These are phyloP conservation scores for Hippocampus comes DNA, from an alignment of 2,113 vertebrate species.

Conservation along the genomic window DNA sequence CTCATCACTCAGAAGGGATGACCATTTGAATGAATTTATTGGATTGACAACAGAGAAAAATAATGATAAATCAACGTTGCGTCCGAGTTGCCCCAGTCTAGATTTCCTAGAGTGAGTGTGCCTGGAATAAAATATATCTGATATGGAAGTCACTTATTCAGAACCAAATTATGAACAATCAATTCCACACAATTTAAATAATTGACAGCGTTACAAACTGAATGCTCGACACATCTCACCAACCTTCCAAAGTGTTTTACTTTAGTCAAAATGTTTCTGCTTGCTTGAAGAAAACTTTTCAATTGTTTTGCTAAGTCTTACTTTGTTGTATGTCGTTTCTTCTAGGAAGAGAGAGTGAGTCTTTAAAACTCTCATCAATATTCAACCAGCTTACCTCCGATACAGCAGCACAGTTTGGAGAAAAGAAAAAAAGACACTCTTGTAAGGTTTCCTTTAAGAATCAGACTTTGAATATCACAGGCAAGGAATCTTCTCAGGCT, in stretches of 20 bases:
- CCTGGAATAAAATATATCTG: not conserved
- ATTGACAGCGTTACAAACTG: no score
- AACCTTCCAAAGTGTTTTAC: not conserved
- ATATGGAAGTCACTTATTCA: no score
- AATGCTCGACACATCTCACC: no score
- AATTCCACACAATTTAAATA: not conserved
- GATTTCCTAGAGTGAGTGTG: not conserved
- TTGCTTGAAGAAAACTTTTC: not conserved
- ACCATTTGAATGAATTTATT: not conserved
- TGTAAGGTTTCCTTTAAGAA: conserved; percentile 1
- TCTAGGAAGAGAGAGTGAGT: not conserved
- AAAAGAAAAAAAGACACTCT: not conserved
- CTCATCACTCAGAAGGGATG: not conserved
- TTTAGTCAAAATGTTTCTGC: not conserved
- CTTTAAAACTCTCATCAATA: not conserved
- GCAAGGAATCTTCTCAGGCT: conserved; percentile 10
- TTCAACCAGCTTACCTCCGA: not conserved
- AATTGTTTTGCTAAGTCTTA: no score
- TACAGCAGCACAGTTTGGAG: not conserved
- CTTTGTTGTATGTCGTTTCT: not conserved
- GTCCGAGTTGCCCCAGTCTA: not conserved
- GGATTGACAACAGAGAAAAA: no score
- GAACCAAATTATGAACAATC: not conserved
- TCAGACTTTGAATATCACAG: conserved; percentile 6
- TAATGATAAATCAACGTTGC: not conserved